Percentiles rank a stretch among this genome's conserved stretches.
Conservation (phyloP, 2,797 vertebrate genomes). For the Potorous gilbertii region DNA sequence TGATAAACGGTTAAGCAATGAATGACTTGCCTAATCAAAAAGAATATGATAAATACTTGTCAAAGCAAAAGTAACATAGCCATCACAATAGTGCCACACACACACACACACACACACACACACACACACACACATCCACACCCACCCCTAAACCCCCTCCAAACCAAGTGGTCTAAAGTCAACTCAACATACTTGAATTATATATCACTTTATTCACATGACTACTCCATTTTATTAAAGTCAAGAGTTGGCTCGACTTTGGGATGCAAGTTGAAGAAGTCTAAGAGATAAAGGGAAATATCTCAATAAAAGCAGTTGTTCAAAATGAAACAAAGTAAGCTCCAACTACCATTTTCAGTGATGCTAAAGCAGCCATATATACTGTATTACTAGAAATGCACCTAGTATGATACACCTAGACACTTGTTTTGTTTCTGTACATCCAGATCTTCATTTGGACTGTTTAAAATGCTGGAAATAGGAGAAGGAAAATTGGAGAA, state of each 20-base stretch:
- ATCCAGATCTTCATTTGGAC: neutral
- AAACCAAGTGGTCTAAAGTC: neutral
- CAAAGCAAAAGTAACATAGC: neutral
- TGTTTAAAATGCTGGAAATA: neutral
- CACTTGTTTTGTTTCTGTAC: neutral
- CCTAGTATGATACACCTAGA: neutral
- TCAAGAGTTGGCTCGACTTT: neutral
- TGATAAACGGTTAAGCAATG: neutral
- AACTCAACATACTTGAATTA: neutral
- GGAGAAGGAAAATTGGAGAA: neutral
- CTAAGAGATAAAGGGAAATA: neutral
- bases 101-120: neutral
- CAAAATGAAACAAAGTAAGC: neutral
- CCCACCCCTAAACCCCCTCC: neutral
- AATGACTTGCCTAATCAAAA: neutral
- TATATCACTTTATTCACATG: neutral
- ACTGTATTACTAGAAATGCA: neutral
- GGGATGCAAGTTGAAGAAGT: neutral
- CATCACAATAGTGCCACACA: neutral
- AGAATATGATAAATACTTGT: neutral
- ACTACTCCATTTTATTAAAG: neutral
- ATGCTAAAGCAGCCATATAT: neutral
- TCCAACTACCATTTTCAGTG: neutral
- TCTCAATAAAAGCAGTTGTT: neutral
- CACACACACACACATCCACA: too few species aligned